Percentiles rank a stretch among this genome's conserved stretches.
These are phyloP conservation scores for Spisula solida DNA, from an alignment of 2,888 invertebrate species.

Conservation along the genomic window DNA sequence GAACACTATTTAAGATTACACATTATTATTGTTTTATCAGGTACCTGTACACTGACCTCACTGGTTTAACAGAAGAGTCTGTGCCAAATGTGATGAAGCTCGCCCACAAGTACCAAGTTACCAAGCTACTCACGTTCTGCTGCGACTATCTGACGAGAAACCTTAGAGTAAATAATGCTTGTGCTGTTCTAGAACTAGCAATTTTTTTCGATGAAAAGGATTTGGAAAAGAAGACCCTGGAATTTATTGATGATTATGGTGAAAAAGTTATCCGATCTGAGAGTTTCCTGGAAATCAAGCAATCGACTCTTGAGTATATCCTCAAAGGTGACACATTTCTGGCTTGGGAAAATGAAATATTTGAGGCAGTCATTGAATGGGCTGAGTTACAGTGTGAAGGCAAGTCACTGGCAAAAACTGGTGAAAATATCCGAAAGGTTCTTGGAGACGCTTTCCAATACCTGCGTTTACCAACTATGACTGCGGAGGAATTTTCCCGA, in stretches of 20 bases:
- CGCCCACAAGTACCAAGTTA: constrained; percentile 54
- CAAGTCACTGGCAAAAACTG: constrained; percentile 12
- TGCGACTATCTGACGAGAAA: constrained; percentile 27
- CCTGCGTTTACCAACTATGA: constrained; percentile 45
- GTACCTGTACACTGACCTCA: constrained; percentile 43
- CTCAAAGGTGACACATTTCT: constrained; percentile 52
- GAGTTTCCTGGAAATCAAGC: constrained; percentile 47
- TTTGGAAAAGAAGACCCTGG: constrained; percentile 10
- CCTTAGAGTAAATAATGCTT: constrained; percentile 44
- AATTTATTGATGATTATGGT: constrained; percentile 55
- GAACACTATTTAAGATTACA: background rate
- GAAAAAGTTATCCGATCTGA: constrained; percentile 45
- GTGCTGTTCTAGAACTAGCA: constrained; percentile 42
- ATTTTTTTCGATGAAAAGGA: constrained; percentile 50
- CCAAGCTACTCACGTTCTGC: constrained; percentile 39
- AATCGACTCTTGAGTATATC: constrained; percentile 35
- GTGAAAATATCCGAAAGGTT: constrained; percentile 28
- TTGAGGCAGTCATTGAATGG: constrained; percentile 42
- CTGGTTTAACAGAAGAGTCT: constrained; percentile 34
- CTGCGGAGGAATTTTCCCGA: constrained; percentile 40
- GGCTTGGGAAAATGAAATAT: constrained; percentile 36
- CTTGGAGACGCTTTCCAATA: constrained; percentile 47
- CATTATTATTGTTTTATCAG: constrained; percentile 13
- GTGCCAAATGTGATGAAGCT: constrained; percentile 41
- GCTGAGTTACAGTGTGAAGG: constrained; percentile 31